Evolutionary conservation across 2,113 vertebrate species (phyloP), one percentile per base, ranked within the genome.

Genomic region (Hemiprocne comata): DNA sequence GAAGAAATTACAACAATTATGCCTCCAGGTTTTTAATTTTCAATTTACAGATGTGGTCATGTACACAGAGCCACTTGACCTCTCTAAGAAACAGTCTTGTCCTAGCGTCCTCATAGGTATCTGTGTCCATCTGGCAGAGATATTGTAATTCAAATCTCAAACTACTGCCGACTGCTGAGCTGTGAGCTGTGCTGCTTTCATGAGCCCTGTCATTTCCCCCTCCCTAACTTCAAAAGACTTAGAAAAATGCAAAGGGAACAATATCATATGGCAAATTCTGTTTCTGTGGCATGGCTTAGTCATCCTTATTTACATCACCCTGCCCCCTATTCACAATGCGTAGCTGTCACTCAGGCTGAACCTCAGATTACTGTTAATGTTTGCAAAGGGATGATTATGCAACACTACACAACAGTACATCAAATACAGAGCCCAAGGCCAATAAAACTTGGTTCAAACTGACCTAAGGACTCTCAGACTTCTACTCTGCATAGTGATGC

Each of bases 91-190:
- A 28, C 51, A 58, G 85, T n/a, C 87, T 79, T 89, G 77, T 94
- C 86, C 71, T 73, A 77, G 69, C n/a, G 26, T 95, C 67, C 87
- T 95, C 92, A 58, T 44, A 95, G 90, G 89, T 96, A 94, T 93
- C 93, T 75, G 44, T 85, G 92, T 93, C 95, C 95, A 94, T 96
- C 95, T 96, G 95, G 90, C 88, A 90, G 80, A 94, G 95, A 89
- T 46, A 92, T 69, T 95, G 67, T 87, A 96, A 95, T 95, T 92
- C 95, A 94, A 76, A 97, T 74, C 84, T 95, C 87, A 94, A 85
- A 89, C 87, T 95, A 80, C 9, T 1, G 70, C 75, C 94, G 95
- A 96, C 91, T 95, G 82, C 92, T 95, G 92, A 94, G 82, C 57
- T 93, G 42, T 90, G 82, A 93, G 93, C 77, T 75, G 55, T 58